Conservation (phyloP, 2,797 vertebrate genomes). For the Rhincodon typus region DNA sequence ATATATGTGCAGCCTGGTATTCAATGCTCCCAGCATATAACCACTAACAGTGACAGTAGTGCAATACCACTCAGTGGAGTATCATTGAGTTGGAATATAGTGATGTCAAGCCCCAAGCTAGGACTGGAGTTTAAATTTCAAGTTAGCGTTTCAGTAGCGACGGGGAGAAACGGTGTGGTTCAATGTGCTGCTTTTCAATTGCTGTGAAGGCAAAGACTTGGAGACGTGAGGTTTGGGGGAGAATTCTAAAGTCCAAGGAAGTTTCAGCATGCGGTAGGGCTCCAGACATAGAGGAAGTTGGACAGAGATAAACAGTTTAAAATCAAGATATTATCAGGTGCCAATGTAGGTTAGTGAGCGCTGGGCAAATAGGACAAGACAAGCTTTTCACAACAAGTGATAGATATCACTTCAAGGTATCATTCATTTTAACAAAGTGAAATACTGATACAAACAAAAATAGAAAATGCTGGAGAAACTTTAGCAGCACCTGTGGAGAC, state of each 20-base stretch:
- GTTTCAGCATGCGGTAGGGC: not conserved
- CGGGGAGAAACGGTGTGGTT: not conserved
- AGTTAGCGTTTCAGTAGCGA: not conserved
- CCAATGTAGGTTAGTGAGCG: not conserved
- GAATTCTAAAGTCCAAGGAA: not conserved
- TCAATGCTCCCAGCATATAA: no score
- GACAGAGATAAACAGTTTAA: not conserved
- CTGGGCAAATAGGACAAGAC: not conserved
- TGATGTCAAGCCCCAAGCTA: not conserved
- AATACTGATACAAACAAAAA: not conserved
- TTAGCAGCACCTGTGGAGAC: no score
- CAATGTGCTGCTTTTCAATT: not conserved
- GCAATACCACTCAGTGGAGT: not conserved
- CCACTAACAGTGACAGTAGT: not conserved
- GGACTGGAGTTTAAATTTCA: not conserved
- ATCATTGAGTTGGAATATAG: not conserved
- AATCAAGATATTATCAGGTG: not conserved
- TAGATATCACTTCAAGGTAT: not conserved
- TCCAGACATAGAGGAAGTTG: not conserved
- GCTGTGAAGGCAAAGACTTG: not conserved
- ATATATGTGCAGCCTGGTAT: no score
- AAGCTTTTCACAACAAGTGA: no score
- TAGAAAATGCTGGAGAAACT: no score
- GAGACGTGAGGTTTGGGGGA: no score
- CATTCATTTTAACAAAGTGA: not conserved